Evolutionary conservation across 2,113 vertebrate genomes (phyloP).

Genomic region (Mastomys coucha): DNA sequence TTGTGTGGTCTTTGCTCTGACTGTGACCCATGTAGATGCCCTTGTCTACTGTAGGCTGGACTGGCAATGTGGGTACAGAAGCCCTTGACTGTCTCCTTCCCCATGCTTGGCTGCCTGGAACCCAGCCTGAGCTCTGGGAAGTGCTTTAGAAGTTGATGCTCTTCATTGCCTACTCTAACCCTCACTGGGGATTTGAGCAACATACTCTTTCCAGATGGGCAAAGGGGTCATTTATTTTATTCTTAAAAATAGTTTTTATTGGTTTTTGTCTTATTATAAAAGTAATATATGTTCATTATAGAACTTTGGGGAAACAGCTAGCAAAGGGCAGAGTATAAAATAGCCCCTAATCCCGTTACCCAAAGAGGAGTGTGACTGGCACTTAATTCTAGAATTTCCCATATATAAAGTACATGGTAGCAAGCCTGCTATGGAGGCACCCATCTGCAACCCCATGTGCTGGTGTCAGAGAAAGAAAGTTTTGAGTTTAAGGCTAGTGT

Average conservation of each 20-base stretch:
- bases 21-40: not conserved
- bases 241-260: slow-evolving; percentile 77
- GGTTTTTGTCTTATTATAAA: slow-evolving; percentile 66
- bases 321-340: slow-evolving; percentile 53
- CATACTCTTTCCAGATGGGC: slow-evolving; percentile 58
- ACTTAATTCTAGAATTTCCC: slow-evolving; percentile 64
- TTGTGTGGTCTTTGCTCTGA: not conserved
- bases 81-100: not conserved
- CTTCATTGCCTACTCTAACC: not conserved
- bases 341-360: slow-evolving; percentile 62
- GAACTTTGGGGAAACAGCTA: slow-evolving; percentile 68
- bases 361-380: slow-evolving; percentile 42
- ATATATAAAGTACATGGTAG: not conserved
- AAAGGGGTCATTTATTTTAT: slow-evolving; percentile 65
- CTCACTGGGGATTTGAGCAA: not conserved
- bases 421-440: not conserved
- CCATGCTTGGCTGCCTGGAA: not conserved
- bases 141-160: not conserved
- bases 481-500: not conserved
- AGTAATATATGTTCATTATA: slow-evolving; percentile 67
- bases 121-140: not conserved
- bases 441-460: not conserved
- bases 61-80: accelerated
- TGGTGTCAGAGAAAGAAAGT: not conserved
- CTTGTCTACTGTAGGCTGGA: not conserved